Conservation (phyloP, 2,113 vertebrate genomes). For the Addax nasomaculatus region DNA sequence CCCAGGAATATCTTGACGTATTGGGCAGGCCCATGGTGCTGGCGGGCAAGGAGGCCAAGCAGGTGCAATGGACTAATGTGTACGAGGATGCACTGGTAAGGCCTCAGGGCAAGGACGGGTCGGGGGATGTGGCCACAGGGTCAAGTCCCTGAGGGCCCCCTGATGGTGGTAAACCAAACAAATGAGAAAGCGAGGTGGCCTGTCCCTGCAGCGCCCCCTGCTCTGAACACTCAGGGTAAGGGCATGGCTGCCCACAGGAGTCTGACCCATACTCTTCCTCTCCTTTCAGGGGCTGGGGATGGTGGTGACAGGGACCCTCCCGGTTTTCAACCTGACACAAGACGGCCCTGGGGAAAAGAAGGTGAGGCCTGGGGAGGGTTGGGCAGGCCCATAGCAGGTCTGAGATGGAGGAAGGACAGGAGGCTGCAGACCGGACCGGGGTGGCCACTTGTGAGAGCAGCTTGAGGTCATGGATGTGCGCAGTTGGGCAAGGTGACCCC, state of each 20-base stretch:
- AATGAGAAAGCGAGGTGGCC: background rate
- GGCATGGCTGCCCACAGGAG: background rate
- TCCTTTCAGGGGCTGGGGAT: slow-evolving; percentile 90
- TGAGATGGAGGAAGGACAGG: background rate
- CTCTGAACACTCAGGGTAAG: background rate
- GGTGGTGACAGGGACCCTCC: slow-evolving; percentile 96
- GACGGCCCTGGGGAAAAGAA: slow-evolving; percentile 88
- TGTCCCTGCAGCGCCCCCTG: background rate
- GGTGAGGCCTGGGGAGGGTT: slow-evolving; percentile 54
- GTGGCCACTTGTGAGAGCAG: background rate
- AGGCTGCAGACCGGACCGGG: background rate
- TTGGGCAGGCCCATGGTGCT: slow-evolving; percentile 97
- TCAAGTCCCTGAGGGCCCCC: background rate
- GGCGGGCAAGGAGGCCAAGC: slow-evolving; percentile 92
- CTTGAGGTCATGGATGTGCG: background rate
- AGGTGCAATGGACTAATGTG: slow-evolving; percentile 98
- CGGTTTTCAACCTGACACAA: slow-evolving; percentile 95
- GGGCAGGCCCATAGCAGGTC: background rate
- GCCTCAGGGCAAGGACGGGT: background rate
- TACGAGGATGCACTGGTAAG: slow-evolving; percentile 98
- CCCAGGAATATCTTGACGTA: slow-evolving; percentile 97
- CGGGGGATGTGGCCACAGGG: background rate
- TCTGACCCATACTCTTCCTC: background rate
- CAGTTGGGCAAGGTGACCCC: background rate
- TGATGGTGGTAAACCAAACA: background rate